phyloP scores from a whole-genome alignment of 92 coral and sea anemone species.

The Zoanthus sociatus region DNA sequence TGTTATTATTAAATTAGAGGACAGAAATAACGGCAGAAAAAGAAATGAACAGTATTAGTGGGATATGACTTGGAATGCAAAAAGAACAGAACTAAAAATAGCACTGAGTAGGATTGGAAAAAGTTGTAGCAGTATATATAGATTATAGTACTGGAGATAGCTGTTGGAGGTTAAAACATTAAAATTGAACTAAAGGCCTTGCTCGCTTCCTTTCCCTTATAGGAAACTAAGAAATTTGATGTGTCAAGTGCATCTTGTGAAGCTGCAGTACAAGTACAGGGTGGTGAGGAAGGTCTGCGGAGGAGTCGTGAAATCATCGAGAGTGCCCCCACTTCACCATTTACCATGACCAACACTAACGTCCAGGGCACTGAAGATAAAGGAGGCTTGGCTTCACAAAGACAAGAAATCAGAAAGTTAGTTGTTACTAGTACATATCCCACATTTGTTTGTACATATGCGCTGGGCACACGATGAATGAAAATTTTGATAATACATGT shows the following conservation, averaged over 20 bases:
- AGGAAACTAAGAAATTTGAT: neutral
- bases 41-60: too few species aligned
- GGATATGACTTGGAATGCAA: too few species aligned
- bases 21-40: too few species aligned
- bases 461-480: too few species aligned
- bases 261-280: constrained; percentile 13
- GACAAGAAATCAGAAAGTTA: constrained; percentile 81
- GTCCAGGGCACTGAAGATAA: constrained; percentile 58
- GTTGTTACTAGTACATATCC: neutral
- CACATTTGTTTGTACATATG: neutral
- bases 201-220: neutral
- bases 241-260: neutral
- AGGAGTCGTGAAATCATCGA: constrained; percentile 78
- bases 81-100: too few species aligned
- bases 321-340: constrained; percentile 58
- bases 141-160: too few species aligned
- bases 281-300: constrained; percentile 44
- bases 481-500: too few species aligned
- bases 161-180: too few species aligned
- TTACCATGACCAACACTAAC: constrained; percentile 62
- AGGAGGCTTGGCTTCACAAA: constrained; percentile 67
- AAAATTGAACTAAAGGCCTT: too few species aligned
- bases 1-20: neutral
- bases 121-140: too few species aligned
- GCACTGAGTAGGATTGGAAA: too few species aligned